Evolutionary conservation across 2,113 vertebrate species (phyloP).

Genomic region (Prietella phreatophila): DNA sequence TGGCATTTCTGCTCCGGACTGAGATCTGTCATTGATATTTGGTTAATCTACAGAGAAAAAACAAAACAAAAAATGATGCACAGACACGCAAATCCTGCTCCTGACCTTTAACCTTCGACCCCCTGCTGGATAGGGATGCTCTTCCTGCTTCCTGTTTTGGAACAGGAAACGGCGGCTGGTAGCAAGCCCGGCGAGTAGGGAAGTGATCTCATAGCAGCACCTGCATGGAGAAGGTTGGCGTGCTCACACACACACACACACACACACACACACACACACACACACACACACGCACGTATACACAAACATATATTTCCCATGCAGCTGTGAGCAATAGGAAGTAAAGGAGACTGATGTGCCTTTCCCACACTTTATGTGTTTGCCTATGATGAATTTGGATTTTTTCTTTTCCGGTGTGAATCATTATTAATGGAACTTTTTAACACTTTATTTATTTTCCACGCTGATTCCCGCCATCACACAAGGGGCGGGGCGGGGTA

Average conservation of each 20-base stretch:
- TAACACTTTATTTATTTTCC: too few species aligned
- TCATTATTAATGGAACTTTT: background rate
- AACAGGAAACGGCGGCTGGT: constrained; percentile 69
- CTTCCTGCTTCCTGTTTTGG: constrained; percentile 66
- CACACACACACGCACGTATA: constrained; percentile 30
- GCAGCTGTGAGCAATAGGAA: constrained; percentile 66
- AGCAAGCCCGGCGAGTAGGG: constrained; percentile 60
- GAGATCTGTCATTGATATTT: background rate
- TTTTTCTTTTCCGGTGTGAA: background rate
- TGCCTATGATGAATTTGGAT: background rate
- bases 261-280: constrained; percentile 40
- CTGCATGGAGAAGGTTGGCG: constrained; percentile 59
- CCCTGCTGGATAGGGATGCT: constrained; percentile 68
- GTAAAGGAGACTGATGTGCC: background rate
- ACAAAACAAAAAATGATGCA: background rate
- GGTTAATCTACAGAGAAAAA: background rate
- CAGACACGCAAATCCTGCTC: constrained; percentile 4
- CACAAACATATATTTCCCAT: constrained; percentile 60
- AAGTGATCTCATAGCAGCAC: constrained; percentile 73
- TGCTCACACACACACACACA: constrained; percentile 30
- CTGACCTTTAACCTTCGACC: constrained; percentile 55
- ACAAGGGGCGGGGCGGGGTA: background rate
- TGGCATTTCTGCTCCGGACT: background rate
- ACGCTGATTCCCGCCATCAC: background rate
- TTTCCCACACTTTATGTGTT: background rate